Conservation (phyloP, 1,140 invertebrate genomes). For the Drosophila tani region DNA sequence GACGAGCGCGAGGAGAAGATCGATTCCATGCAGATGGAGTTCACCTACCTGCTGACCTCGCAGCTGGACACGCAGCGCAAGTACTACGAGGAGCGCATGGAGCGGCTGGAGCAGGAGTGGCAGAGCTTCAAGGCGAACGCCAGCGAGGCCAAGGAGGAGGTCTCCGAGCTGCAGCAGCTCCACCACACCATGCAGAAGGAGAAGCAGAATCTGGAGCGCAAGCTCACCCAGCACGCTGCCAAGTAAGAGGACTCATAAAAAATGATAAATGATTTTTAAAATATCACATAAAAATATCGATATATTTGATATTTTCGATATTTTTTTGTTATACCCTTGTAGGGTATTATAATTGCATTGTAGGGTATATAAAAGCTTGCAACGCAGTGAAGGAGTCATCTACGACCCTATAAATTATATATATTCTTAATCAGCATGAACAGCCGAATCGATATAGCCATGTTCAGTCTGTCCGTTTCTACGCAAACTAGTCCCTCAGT, state of each 20-base stretch:
- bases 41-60: slow-evolving; percentile 98
- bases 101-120: slow-evolving; percentile 86
- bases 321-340: no score
- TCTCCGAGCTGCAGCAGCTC: slow-evolving; percentile 86
- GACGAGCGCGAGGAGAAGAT: slow-evolving; percentile 93
- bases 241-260: slow-evolving; percentile 87
- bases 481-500: no score
- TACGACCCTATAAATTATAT: no score
- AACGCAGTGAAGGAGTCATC: no score
- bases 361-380: no score
- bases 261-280: no score
- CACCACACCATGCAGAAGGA: slow-evolving; percentile 87
- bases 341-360: no score
- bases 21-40: slow-evolving; percentile 97
- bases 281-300: no score
- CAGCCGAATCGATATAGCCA: no score
- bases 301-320: no score
- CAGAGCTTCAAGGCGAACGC: slow-evolving; percentile 83
- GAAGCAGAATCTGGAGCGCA: slow-evolving; percentile 89
- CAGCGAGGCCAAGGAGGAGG: slow-evolving; percentile 85
- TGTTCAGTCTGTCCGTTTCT: no score
- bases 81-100: slow-evolving; percentile 95
- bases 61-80: slow-evolving; percentile 97
- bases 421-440: no score
- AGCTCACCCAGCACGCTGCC: slow-evolving; percentile 86